These are phyloP conservation scores for Bombus picipes DNA, from an alignment of 1,140 invertebrate genomes.

Conservation along the genomic window DNA sequence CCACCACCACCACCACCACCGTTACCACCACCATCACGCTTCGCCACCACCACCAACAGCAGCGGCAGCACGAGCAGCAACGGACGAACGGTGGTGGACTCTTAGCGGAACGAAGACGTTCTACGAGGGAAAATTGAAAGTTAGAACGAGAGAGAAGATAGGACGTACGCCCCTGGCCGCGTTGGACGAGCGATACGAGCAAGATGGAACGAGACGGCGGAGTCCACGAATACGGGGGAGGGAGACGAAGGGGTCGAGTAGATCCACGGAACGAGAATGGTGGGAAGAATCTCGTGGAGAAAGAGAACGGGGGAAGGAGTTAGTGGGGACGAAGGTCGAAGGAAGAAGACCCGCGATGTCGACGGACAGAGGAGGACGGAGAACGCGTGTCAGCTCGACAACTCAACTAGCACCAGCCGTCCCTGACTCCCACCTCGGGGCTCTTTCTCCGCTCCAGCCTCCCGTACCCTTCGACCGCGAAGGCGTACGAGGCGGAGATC, in stretches of 20 bases:
- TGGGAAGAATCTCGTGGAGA: slow-evolving; percentile 44
- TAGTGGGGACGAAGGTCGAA: slow-evolving; percentile 28
- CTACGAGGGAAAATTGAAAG: slow-evolving; percentile 73
- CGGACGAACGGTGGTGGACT: slow-evolving; percentile 59
- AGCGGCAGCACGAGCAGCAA: slow-evolving; percentile 45
- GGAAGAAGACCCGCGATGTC: slow-evolving; percentile 27
- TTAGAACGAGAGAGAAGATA: slow-evolving; percentile 67
- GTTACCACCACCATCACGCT: slow-evolving; percentile 26
- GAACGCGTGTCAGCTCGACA: slow-evolving; percentile 83
- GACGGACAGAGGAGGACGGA: slow-evolving; percentile 63
- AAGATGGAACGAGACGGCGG: slow-evolving; percentile 28
- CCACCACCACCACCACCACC: slow-evolving; percentile 56
- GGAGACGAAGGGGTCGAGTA: slow-evolving; percentile 14
- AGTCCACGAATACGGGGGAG: neutral
- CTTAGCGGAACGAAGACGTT: slow-evolving; percentile 71
- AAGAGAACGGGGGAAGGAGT: slow-evolving; percentile 32
- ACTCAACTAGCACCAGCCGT: slow-evolving; percentile 83
- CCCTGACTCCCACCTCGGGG: slow-evolving; percentile 68
- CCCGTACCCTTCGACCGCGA: neutral
- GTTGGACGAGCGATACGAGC: neutral
- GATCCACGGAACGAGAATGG: slow-evolving; percentile 5
- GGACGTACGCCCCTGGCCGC: slow-evolving; percentile 30
- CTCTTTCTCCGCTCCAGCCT: slow-evolving; percentile 44
- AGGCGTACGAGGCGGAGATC: slow-evolving; percentile 47
- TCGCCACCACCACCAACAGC: slow-evolving; percentile 42